Evolutionary conservation across 2,797 vertebrate genomes (phyloP), one percentile per base, ranked within the genome.

Genomic region (Myoxocephalus aenaeus): DNA sequence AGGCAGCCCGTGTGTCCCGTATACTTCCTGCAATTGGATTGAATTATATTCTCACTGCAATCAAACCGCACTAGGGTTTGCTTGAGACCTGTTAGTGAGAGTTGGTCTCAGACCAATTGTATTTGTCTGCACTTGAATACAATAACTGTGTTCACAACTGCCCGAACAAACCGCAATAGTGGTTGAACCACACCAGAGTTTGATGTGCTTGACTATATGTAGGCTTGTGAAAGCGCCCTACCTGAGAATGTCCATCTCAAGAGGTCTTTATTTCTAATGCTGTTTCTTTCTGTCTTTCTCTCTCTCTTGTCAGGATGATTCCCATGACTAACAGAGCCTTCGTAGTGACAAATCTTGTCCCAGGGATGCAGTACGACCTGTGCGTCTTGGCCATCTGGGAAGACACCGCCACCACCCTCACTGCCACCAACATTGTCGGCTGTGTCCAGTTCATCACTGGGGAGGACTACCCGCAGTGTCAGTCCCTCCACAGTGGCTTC

Each of bases 371-470:
- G 92, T 99, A 99, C n/a, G 97, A 99, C 87, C 91, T 99, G 82
- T 99, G 98, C 0, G 98, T 99, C 62, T 90, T 99, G 92, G 97
- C 98, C 85, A 98, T 99, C 92, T 99, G 98, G 96, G 98, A 99
- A 4, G 98, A 99, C 94, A 97, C 96, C 0, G 97, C 97, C 83
- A 99, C 98, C 0, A 98, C 97, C 0, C 97, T 99, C 82, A 99
- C 98, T 0, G 98, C 98, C 89, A 99, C 98, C 91, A 99, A 99
- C 81, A 96, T 99, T 10, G 96, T 99, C 17, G 98, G 98, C 77
- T 99, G 98, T 0, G 95, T 96, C 86, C 96, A 98, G 92, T 99
- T 99, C 92, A 91, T 96, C 93, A 99, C 98, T 86, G 96, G 95
- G 70, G 97, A 97, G 25, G 98, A 99, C 86, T 98, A 98, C 84